Percentiles rank a stretch among this genome's conserved stretches.
These are phyloP conservation scores for Pseudomyrmex flavicornis DNA, from an alignment of 1,140 invertebrate species.

Conservation along the genomic window DNA sequence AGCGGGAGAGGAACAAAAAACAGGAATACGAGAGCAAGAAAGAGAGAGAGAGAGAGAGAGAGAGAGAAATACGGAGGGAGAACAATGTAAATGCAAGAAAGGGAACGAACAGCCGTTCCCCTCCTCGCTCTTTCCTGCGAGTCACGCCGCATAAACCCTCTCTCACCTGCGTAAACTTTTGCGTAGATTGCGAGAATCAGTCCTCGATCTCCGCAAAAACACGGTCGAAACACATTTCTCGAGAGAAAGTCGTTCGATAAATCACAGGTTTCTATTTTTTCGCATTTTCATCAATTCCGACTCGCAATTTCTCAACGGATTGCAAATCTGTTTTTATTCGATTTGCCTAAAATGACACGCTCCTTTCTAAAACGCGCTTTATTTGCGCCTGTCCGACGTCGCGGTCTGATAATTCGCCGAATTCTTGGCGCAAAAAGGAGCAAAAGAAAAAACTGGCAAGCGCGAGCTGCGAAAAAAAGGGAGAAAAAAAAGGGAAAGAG, in stretches of 20 bases:
- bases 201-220: conserved; percentile 20
- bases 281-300: too few species aligned
- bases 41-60: conserved; percentile 9
- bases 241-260: not conserved
- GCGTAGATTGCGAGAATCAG: conserved; percentile 35
- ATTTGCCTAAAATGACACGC: not conserved
- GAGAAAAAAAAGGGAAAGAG: conserved; percentile 18
- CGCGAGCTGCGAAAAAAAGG: conserved; percentile 24
- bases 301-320: too few species aligned
- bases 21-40: conserved; percentile 38
- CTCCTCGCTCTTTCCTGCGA: conserved; percentile 35
- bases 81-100: conserved; percentile 47
- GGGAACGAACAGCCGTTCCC: conserved; percentile 6
- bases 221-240: too few species aligned
- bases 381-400: conserved; percentile 20
- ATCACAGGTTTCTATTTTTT: not conserved
- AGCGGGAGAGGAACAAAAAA: conserved; percentile 39
- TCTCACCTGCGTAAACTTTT: conserved; percentile 52
- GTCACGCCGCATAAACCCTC: conserved; percentile 34
- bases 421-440: conserved; percentile 17
- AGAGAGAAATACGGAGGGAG: conserved; percentile 10
- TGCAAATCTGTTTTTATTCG: too few species aligned
- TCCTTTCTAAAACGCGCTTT: not conserved
- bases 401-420: conserved; percentile 45
- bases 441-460: conserved; percentile 1